phyloP scores from a whole-genome alignment of 1,140 invertebrate genomes.

The Cotesia glomerata region DNA sequence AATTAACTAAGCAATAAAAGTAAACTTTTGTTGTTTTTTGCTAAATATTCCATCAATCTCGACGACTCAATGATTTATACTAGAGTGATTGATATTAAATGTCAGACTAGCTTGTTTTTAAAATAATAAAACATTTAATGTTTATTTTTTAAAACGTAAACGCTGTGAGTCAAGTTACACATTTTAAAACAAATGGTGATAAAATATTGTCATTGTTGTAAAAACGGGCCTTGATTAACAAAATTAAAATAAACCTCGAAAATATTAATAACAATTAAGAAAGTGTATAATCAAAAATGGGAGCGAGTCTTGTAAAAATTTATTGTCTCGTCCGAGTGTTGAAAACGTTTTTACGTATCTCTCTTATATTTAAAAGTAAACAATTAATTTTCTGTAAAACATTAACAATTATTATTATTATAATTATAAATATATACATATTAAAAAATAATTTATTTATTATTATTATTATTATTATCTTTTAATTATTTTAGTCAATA shows the following conservation, averaged over 20 bases:
- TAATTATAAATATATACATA: neutral
- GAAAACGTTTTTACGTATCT: constrained; percentile 14
- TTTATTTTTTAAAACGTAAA: too few relatives aligned
- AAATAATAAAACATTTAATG: too few relatives aligned
- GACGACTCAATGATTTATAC: too few relatives aligned
- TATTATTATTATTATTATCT: neutral
- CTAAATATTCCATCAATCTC: too few relatives aligned
- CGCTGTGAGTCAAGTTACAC: too few relatives aligned
- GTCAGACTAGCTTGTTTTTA: too few relatives aligned
- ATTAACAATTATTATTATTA: neutral
- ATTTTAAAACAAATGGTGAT: neutral
- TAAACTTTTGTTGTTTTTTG: too few relatives aligned
- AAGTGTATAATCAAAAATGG: constrained; percentile 18
- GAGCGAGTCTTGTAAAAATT: constrained; percentile 21
- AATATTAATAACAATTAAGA: constrained; percentile 5
- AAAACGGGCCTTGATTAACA: constrained; percentile 1
- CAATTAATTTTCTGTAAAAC: neutral
- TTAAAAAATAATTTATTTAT: neutral
- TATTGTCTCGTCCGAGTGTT: constrained; percentile 26
- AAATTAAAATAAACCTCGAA: neutral
- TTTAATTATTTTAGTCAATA: neutral
- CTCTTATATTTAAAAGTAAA: neutral
- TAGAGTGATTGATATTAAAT: too few relatives aligned
- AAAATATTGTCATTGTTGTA: neutral
- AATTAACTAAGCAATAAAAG: neutral